Evolutionary conservation across 2,888 invertebrate species (phyloP).

Genomic region (Drosophila melanosoma): DNA sequence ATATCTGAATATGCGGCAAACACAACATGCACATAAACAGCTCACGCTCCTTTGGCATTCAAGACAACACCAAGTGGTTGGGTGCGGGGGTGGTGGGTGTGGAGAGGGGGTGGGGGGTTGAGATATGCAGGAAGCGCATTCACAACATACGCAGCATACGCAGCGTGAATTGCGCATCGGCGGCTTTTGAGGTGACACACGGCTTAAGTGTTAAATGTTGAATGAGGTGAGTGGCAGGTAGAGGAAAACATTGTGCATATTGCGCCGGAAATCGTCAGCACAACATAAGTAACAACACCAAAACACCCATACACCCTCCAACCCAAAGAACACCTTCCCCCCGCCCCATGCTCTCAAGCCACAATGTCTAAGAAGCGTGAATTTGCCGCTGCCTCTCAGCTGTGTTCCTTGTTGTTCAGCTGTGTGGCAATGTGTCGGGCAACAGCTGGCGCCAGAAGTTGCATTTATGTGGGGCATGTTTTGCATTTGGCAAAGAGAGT

Average conservation of each 20-base stretch:
- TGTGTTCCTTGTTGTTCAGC: conserved; percentile 29
- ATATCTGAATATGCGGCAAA: conserved; percentile 62
- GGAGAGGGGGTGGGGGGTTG: not conserved
- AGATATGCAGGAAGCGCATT: conserved; percentile 41
- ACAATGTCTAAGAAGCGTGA: conserved; percentile 69
- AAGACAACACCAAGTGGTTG: not conserved
- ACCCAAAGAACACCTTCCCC: not conserved
- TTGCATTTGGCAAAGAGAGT: conserved; percentile 59
- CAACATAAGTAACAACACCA: conserved; percentile 17
- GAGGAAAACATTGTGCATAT: conserved; percentile 37
- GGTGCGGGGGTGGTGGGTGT: not conserved
- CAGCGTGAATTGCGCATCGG: conserved; percentile 64
- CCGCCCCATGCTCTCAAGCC: conserved; percentile 2
- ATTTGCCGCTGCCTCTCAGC: conserved; percentile 54
- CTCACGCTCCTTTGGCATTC: conserved; percentile 36
- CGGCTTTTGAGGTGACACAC: conserved; percentile 70
- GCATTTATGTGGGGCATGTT: conserved; percentile 65
- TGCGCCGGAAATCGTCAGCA: conserved; percentile 69
- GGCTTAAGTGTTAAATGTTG: conserved; percentile 32
- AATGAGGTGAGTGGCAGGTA: conserved; percentile 9
- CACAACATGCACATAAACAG: conserved; percentile 63
- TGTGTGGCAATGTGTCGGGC: conserved; percentile 59
- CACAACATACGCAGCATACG: conserved; percentile 33
- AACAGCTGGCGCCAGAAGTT: conserved; percentile 40
- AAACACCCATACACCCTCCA: not conserved